These are phyloP conservation scores for Wasmannia auropunctata DNA, from an alignment of 1,140 invertebrate species.

Conservation along the genomic window DNA sequence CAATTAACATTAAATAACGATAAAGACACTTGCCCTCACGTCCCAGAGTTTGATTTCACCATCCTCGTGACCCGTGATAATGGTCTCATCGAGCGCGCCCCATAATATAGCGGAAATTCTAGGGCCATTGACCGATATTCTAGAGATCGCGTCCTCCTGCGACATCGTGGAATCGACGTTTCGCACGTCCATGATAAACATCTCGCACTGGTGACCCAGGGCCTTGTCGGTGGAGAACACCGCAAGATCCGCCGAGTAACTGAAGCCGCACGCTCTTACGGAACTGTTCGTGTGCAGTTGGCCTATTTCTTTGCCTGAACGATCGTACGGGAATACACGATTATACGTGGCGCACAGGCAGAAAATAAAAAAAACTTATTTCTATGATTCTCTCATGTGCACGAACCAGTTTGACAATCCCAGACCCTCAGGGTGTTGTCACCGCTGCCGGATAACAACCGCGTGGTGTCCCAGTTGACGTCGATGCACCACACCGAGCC, in stretches of 20 bases:
- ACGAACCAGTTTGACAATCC: conserved; percentile 93
- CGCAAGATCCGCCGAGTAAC: conserved; percentile 96
- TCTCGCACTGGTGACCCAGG: conserved; percentile 95
- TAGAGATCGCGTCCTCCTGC: conserved; percentile 87
- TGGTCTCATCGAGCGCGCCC: conserved; percentile 95
- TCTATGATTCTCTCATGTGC: conserved; percentile 2
- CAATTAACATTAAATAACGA: conserved; percentile 3
- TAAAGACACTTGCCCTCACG: conserved; percentile 88
- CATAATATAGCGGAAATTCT: conserved; percentile 97
- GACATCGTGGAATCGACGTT: conserved; percentile 88
- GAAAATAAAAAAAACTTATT: too few species aligned
- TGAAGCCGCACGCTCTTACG: conserved; percentile 96
- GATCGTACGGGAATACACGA: neutral
- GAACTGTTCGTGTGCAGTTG: conserved; percentile 93
- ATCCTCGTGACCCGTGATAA: conserved; percentile 98
- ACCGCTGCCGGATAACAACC: conserved; percentile 96
- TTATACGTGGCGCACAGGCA: too few species aligned
- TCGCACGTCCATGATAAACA: conserved; percentile 93
- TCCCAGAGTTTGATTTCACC: conserved; percentile 97
- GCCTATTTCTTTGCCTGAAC: conserved; percentile 90
- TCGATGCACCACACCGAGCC: conserved; percentile 99
- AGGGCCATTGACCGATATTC: conserved; percentile 88
- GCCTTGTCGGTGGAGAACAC: conserved; percentile 97
- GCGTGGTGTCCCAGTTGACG: conserved; percentile 97
- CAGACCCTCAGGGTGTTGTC: conserved; percentile 95